A percentile compares a stretch with the other conserved stretches of the same genome.
Evolutionary conservation across 2,888 invertebrate species (phyloP).

Genomic region (Fragum fragum): DNA sequence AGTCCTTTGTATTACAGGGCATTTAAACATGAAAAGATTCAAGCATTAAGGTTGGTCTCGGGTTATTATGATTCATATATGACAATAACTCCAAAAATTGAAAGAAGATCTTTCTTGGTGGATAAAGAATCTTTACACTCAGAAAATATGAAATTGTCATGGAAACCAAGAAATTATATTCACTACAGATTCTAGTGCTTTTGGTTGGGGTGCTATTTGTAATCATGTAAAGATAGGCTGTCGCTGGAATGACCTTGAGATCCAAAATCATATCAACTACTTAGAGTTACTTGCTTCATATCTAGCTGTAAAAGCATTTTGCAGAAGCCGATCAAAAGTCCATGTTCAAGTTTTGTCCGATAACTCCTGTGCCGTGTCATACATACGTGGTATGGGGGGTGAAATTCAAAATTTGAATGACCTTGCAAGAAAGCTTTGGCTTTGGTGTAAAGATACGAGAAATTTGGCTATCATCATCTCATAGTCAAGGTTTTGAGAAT

Average conservation of each 20-base stretch:
- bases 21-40: conserved; percentile 29
- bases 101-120: conserved; percentile 29
- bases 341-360: conserved; percentile 30
- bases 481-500: conserved; percentile 21
- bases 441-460: conserved; percentile 19
- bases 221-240: conserved; percentile 9
- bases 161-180: conserved; percentile 24
- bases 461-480: conserved; percentile 17
- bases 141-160: conserved; percentile 15
- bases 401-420: conserved; percentile 3
- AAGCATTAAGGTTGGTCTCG: not conserved
- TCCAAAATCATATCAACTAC: conserved; percentile 24
- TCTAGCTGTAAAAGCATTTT: conserved; percentile 9
- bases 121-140: conserved; percentile 15
- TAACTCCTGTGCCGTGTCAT: conserved; percentile 13
- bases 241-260: conserved; percentile 12
- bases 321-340: not conserved
- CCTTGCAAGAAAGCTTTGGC: conserved; percentile 14
- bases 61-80: conserved; percentile 26
- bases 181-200: conserved; percentile 27
- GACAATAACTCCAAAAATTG: conserved; percentile 16
- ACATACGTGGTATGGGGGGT: conserved; percentile 22
- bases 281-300: conserved; percentile 8
- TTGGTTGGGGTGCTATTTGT: conserved; percentile 35
- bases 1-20: conserved; percentile 36